Conservation (phyloP, 2,888 invertebrate species). For the Apocheima hispidaria region DNA sequence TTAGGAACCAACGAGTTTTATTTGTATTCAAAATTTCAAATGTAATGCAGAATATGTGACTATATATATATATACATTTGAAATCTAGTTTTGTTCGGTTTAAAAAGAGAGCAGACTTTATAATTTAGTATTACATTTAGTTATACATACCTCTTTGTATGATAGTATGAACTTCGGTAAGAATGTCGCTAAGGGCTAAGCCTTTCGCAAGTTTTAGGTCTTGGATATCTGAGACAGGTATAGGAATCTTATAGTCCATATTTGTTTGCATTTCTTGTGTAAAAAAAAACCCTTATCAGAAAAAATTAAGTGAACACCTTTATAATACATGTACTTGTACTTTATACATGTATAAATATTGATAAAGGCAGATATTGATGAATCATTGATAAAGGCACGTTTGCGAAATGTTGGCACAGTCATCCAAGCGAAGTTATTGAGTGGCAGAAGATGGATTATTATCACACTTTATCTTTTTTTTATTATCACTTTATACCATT, state of each 20-base stretch:
- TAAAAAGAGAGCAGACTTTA: no score
- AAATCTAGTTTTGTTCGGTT: no score
- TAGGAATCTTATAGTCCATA: slow-evolving; percentile 34
- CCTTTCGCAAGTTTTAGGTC: slow-evolving; percentile 95
- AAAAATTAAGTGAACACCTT: background rate
- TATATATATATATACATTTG: no score
- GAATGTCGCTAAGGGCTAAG: slow-evolving; percentile 95
- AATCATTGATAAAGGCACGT: slow-evolving; percentile 2
- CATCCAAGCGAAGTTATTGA: background rate
- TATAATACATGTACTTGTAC: no score
- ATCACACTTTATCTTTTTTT: background rate
- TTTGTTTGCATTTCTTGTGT: background rate
- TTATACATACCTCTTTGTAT: slow-evolving; percentile 91
- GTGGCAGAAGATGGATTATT: background rate
- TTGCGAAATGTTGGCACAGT: background rate
- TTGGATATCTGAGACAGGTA: slow-evolving; percentile 88
- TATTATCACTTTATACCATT: no score
- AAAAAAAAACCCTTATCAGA: background rate
- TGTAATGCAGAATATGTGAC: no score
- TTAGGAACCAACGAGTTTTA: no score
- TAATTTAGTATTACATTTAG: no score
- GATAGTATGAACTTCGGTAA: slow-evolving; percentile 95
- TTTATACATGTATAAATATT: background rate
- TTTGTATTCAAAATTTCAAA: no score
- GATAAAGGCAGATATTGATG: background rate